phyloP scores from a whole-genome alignment of 1,140 invertebrate species.

The Trichogramma pretiosum region DNA sequence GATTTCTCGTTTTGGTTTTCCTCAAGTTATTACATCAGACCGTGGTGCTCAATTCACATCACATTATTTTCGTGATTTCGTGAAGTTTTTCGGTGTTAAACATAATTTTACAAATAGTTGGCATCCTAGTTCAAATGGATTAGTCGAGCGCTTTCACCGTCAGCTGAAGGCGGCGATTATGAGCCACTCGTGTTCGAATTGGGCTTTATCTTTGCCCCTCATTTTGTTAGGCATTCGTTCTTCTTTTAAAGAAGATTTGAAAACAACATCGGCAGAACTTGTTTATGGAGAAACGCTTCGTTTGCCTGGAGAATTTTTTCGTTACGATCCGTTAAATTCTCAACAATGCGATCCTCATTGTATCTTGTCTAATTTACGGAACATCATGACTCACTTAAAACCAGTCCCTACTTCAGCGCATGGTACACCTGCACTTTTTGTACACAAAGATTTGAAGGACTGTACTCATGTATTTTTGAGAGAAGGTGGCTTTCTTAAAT shows the following conservation, averaged over 20 bases:
- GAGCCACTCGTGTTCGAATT: not conserved
- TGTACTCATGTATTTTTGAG: too few relatives aligned
- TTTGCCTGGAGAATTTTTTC: too few relatives aligned
- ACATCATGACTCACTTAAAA: too few relatives aligned
- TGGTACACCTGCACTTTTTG: too few relatives aligned
- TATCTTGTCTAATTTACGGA: too few relatives aligned
- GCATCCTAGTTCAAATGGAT: constrained; percentile 18
- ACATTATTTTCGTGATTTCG: not conserved
- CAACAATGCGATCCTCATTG: too few relatives aligned
- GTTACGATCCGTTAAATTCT: too few relatives aligned
- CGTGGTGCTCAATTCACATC: not conserved
- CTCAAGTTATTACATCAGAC: not conserved
- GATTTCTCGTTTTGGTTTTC: not conserved
- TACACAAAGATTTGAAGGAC: too few relatives aligned
- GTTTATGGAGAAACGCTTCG: too few relatives aligned
- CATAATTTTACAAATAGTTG: constrained; percentile 9
- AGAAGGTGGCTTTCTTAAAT: too few relatives aligned
- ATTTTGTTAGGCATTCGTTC: not conserved
- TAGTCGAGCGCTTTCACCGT: constrained; percentile 15
- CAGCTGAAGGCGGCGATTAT: constrained; percentile 13
- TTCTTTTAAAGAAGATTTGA: not conserved
- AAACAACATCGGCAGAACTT: too few relatives aligned
- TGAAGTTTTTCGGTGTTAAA: not conserved
- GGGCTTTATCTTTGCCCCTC: not conserved
- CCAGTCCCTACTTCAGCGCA: too few relatives aligned